Base-by-base conservation (phyloP, 2,888 invertebrate species). In the Drosophila longiperda region DNA sequence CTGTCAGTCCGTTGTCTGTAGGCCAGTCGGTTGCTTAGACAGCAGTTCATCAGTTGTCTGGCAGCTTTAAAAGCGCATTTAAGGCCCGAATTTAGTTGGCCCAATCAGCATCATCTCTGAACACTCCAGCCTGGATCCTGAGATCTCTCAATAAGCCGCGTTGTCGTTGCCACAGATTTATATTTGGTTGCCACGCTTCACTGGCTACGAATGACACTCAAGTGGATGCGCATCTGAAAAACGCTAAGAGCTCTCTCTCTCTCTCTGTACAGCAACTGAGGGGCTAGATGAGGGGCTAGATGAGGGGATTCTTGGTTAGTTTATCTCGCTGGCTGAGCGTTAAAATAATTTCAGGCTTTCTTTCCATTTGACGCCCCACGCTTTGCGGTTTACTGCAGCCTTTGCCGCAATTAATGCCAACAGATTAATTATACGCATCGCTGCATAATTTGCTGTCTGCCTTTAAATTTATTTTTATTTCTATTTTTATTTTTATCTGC, bases 401-500 rank as follows among this genome's bases (percentile, higher is more conserved):
- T 71, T 83, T 89, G 79, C 88, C 83, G 77, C 87, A 87, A 87
- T 87, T 87, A 87, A 87, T 89, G 90, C 87, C 75, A 81, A 87
- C 81, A 89, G 90, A 87, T 87, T 87, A 87, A 89, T 87, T 87
- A 85, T 85, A 87, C 87, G 87, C 87, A 78, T 88, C 88, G 87
- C 75, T 89, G 90, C 82, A 81, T 82, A 73, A 76, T 79, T 78
- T 69, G 82, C 73, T 75, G 66, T 71, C 71, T 69, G 76, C 75
- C 75, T 83, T 71, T 68, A 77, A 77, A 77, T 79, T 76, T 73
- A 73, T 79, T 83, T 82, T 72, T 63, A 72, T 79, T 64, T 66
- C 54, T 62, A 61, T 54, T 66, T 73, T 52, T 63, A 63, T 66
- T 77, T 75, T 71, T 73, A 70, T 66, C 61, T 62, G 40, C 66